These are phyloP conservation scores for Lamellibrachia satsuma DNA, from an alignment of 2,888 invertebrate genomes.

Conservation along the genomic window DNA sequence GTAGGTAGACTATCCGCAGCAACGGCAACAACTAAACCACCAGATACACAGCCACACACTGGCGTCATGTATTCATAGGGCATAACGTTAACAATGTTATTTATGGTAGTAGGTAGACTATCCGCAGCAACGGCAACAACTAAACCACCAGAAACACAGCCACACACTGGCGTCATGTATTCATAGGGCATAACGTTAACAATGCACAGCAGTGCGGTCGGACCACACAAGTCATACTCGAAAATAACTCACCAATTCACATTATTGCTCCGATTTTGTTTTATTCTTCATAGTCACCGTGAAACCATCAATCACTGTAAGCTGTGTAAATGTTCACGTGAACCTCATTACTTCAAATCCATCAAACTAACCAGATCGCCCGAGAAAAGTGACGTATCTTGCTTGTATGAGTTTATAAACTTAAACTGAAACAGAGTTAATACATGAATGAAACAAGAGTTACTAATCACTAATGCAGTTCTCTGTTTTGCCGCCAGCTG, in stretches of 20 bases:
- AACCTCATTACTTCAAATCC: too few species aligned
- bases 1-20: background rate
- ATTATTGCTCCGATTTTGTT: background rate
- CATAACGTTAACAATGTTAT: too few species aligned
- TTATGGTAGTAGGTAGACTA: too few species aligned
- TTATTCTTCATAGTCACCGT: background rate
- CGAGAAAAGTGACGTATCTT: too few species aligned
- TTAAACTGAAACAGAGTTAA: background rate
- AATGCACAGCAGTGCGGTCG: background rate
- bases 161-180: too few species aligned
- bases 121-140: too few species aligned
- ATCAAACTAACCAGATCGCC: too few species aligned
- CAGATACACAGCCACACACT: too few species aligned
- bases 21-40: background rate
- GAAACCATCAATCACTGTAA: background rate
- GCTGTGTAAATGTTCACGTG: too few species aligned
- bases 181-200: too few species aligned
- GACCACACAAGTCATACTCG: background rate
- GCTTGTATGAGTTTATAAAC: background rate
- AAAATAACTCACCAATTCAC: conserved; percentile 1
- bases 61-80: too few species aligned
- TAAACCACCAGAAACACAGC: too few species aligned
- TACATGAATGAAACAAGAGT: background rate
- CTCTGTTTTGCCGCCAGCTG: conserved; percentile 54
- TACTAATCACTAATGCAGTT: background rate